These are phyloP conservation scores for Plagodis pulveraria DNA, from an alignment of 2,888 invertebrate genomes.

Conservation along the genomic window DNA sequence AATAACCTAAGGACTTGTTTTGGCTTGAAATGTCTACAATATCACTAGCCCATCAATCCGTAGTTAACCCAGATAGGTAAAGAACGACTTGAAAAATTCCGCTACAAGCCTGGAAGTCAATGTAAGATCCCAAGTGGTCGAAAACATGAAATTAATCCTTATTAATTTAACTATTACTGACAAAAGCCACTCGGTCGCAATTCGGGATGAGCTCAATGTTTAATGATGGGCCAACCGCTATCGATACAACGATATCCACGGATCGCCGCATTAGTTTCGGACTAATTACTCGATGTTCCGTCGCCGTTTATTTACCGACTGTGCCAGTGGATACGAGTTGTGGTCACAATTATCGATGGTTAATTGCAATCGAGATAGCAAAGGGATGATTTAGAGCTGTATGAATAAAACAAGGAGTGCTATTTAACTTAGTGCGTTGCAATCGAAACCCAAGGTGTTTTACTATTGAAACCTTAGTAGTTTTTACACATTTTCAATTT, in stretches of 20 bases:
- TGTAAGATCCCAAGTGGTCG: neutral
- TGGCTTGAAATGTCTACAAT: no score
- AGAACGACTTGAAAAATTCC: no score
- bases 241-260: constrained; percentile 30
- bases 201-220: constrained; percentile 40
- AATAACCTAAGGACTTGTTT: no score
- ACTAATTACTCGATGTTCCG: constrained; percentile 48
- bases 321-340: constrained; percentile 31
- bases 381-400: constrained; percentile 17
- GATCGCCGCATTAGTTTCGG: constrained; percentile 47
- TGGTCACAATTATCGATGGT: constrained; percentile 37
- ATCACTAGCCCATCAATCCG: no score
- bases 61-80: no score
- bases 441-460: no score
- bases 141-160: neutral
- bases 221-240: constrained; percentile 39
- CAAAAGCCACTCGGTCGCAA: constrained; percentile 45
- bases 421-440: no score
- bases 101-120: neutral
- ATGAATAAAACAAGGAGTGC: no score
- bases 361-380: constrained; percentile 30
- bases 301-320: constrained; percentile 45
- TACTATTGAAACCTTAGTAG: no score
- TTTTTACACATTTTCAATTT: no score
- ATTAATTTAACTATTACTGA: neutral